A percentile compares a stretch with the other conserved stretches of the same genome.
These are phyloP conservation scores for Aurelia coerulea DNA, from an alignment of 30 jellyfish, hydroid and myxozoan genomes.

Conservation along the genomic window DNA sequence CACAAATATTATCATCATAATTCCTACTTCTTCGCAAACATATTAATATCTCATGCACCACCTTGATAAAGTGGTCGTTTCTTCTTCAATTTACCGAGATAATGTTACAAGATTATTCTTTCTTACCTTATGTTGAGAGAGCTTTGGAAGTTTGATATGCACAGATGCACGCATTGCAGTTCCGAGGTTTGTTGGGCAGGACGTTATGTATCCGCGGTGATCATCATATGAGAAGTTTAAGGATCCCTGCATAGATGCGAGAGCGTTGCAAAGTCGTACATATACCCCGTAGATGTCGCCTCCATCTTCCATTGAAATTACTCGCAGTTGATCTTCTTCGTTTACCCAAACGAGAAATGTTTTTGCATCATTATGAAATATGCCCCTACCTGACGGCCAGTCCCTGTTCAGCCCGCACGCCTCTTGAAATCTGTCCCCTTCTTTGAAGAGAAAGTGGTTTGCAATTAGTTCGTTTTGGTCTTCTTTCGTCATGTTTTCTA, in stretches of 20 bases:
- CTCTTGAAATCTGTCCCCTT: slow-evolving; percentile 74
- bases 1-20: no score
- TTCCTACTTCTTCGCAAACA: no score
- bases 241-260: slow-evolving; percentile 31
- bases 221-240: slow-evolving; percentile 77
- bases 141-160: slow-evolving; percentile 63
- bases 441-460: slow-evolving; percentile 78
- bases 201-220: slow-evolving; percentile 74
- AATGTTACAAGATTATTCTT: no score
- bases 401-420: slow-evolving; percentile 83
- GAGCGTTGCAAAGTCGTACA: slow-evolving; percentile 71
- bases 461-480: slow-evolving; percentile 71
- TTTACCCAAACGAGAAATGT: slow-evolving; percentile 80
- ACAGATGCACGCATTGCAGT: slow-evolving; percentile 90
- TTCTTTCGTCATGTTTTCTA: slow-evolving; percentile 61
- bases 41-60: no score
- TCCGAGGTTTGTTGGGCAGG: slow-evolving; percentile 89
- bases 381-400: slow-evolving; percentile 92
- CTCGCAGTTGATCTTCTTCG: slow-evolving; percentile 86
- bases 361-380: slow-evolving; percentile 76
- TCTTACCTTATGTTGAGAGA: slow-evolving; percentile 17
- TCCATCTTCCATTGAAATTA: slow-evolving; percentile 82
- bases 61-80: no score
- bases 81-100: no score
- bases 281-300: slow-evolving; percentile 83